phyloP scores from a whole-genome alignment of 2,888 invertebrate genomes.

The Oegoconia quadripuncta region DNA sequence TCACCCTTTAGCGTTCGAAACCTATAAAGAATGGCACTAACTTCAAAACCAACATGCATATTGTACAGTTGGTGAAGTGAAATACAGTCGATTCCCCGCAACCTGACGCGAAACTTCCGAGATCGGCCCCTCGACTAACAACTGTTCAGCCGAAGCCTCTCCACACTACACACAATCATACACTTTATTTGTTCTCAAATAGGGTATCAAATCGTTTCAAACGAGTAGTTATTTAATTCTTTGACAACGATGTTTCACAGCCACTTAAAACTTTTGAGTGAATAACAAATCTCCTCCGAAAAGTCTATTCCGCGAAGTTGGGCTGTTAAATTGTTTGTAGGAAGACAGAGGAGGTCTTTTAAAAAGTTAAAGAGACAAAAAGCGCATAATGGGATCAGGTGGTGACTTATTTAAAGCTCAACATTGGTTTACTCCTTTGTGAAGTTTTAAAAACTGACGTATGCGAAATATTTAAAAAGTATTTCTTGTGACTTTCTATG shows the following conservation, averaged over 20 bases:
- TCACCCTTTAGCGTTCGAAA: slow-evolving; percentile 26
- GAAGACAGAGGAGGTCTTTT: slow-evolving; percentile 59
- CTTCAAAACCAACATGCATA: slow-evolving; percentile 33
- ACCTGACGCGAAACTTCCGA: slow-evolving; percentile 50
- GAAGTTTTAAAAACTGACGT: slow-evolving; percentile 1
- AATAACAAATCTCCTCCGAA: slow-evolving; percentile 75
- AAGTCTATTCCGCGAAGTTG: slow-evolving; percentile 70
- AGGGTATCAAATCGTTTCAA: slow-evolving; percentile 38
- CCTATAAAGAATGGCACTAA: slow-evolving; percentile 25
- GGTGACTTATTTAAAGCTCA: slow-evolving; percentile 19
- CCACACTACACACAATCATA: slow-evolving; percentile 37
- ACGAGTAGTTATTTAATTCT: slow-evolving; percentile 59
- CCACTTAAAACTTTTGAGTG: slow-evolving; percentile 76
- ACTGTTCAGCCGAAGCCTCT: slow-evolving; percentile 38
- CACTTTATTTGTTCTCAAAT: slow-evolving; percentile 31
- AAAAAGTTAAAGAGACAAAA: slow-evolving; percentile 60
- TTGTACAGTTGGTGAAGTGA: slow-evolving; percentile 41
- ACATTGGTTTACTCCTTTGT: slow-evolving; percentile 10
- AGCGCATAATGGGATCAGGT: slow-evolving; percentile 51
- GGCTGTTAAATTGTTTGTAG: slow-evolving; percentile 71
- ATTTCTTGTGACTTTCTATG: too few species aligned
- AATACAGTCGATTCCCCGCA: slow-evolving; percentile 51
- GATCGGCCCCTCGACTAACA: slow-evolving; percentile 54
- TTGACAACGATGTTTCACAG: slow-evolving; percentile 73
- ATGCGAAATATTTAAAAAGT: too few species aligned